phyloP scores from a whole-genome alignment of 1,140 invertebrate species.

The Ganaspis sp. region DNA sequence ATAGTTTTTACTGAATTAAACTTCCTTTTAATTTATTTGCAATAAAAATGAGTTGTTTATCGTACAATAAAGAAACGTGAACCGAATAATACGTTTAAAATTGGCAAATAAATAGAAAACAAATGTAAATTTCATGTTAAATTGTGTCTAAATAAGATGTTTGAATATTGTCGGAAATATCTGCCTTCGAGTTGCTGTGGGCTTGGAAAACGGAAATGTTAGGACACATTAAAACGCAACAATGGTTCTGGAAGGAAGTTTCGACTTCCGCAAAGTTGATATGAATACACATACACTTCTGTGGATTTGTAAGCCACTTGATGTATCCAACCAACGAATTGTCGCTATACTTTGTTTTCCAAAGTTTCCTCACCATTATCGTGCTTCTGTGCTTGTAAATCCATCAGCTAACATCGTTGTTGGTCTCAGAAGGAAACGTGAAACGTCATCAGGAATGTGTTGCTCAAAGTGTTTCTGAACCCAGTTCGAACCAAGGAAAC shows the following conservation, averaged over 20 bases:
- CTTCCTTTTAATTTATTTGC: too few relatives aligned
- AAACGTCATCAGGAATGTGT: constrained; percentile 51
- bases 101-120: too few relatives aligned
- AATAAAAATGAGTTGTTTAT: too few relatives aligned
- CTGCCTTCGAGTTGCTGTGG: neutral
- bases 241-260: constrained; percentile 50
- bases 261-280: constrained; percentile 44
- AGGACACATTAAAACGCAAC: constrained; percentile 56
- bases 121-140: too few relatives aligned
- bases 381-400: constrained; percentile 45
- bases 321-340: neutral
- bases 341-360: constrained; percentile 51
- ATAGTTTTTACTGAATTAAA: too few relatives aligned
- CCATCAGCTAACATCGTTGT: constrained; percentile 43
- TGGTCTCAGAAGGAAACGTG: constrained; percentile 27
- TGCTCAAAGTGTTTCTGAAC: constrained; percentile 17
- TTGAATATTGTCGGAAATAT: too few relatives aligned
- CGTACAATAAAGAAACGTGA: too few relatives aligned
- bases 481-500: neutral
- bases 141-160: too few relatives aligned
- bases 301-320: constrained; percentile 11
- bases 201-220: constrained; percentile 46
- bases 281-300: constrained; percentile 13
- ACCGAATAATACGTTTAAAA: too few relatives aligned
- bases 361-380: constrained; percentile 40